Evolutionary conservation across 2,888 invertebrate genomes (phyloP).

Genomic region (Pseudeuparius sepicola): DNA sequence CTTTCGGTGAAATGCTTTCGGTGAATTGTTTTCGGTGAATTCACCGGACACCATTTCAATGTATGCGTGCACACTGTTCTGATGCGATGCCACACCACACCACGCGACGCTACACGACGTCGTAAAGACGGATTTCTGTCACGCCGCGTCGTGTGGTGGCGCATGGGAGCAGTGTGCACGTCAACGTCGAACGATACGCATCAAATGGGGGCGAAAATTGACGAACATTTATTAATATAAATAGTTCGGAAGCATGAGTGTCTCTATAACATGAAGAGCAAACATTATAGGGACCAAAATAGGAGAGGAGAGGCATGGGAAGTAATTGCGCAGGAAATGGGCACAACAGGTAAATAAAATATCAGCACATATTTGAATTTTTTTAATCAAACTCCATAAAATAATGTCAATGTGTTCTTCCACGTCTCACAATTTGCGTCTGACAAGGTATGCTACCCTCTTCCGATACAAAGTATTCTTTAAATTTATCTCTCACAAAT

Average conservation of each 20-base stretch:
- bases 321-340: slow-evolving; percentile 8
- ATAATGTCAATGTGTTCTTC: slow-evolving; percentile 11
- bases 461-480: slow-evolving; percentile 17
- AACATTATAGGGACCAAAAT: slow-evolving; percentile 11
- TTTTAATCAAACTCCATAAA: background rate
- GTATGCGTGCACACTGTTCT: too few species aligned
- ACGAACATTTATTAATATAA: slow-evolving; percentile 8
- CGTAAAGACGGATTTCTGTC: too few species aligned
- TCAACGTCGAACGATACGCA: slow-evolving; percentile 4
- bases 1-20: too few species aligned
- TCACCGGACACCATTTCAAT: too few species aligned
- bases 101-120: too few species aligned
- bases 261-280: slow-evolving; percentile 9
- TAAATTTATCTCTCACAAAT: slow-evolving; percentile 17
- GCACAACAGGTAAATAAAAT: slow-evolving; percentile 4
- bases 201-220: slow-evolving; percentile 8
- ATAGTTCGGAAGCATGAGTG: too few species aligned
- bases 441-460: slow-evolving; percentile 17
- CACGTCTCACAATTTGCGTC: slow-evolving; percentile 11
- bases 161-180: slow-evolving; percentile 6
- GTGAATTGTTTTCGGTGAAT: too few species aligned
- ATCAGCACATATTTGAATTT: slow-evolving; percentile 10
- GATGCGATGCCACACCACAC: too few species aligned
- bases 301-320: slow-evolving; percentile 12
- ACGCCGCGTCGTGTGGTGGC: slow-evolving; percentile 4